Conservation (phyloP, 2,113 vertebrate genomes). For the Brachirus orientalis region DNA sequence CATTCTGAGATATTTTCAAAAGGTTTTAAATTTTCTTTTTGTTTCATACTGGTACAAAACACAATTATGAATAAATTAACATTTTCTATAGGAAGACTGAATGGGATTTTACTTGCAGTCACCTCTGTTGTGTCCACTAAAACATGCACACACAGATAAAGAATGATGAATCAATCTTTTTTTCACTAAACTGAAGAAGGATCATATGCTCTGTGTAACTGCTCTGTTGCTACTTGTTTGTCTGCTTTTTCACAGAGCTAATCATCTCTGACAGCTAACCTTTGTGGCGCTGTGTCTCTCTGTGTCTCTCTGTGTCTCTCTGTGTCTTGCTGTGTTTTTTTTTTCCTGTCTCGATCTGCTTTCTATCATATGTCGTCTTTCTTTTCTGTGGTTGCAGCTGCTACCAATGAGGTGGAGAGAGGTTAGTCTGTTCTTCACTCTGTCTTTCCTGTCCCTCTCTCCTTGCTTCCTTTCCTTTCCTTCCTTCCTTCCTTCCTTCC, state of each 20-base stretch:
- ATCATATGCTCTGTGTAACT: constrained; percentile 27
- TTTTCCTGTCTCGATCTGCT: constrained; percentile 70
- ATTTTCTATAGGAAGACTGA: too few relatives aligned
- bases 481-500: constrained; percentile 49
- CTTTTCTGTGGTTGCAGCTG: constrained; percentile 91
- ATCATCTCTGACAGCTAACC: constrained; percentile 77
- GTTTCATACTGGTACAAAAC: too few relatives aligned
- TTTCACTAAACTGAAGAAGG: constrained; percentile 13
- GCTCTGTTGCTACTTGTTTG: constrained; percentile 53
- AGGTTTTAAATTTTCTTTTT: too few relatives aligned
- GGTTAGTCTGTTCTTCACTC: constrained; percentile 89
- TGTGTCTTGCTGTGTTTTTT: constrained; percentile 72
- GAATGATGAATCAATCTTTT: not conserved
- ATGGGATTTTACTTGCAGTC: not conserved
- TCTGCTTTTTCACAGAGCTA: constrained; percentile 73
- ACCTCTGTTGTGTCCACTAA: not conserved
- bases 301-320: constrained; percentile 62
- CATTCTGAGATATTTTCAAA: too few relatives aligned
- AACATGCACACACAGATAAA: not conserved
- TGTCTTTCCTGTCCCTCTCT: constrained; percentile 49
- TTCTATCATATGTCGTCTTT: constrained; percentile 75
- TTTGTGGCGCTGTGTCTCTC: constrained; percentile 63
- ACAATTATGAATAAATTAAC: too few relatives aligned
- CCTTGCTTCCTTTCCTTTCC: constrained; percentile 32
- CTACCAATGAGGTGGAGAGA: constrained; percentile 99